Evolutionary conservation across 2,888 invertebrate species (phyloP).

Genomic region (Dicyrtoma fusca): DNA sequence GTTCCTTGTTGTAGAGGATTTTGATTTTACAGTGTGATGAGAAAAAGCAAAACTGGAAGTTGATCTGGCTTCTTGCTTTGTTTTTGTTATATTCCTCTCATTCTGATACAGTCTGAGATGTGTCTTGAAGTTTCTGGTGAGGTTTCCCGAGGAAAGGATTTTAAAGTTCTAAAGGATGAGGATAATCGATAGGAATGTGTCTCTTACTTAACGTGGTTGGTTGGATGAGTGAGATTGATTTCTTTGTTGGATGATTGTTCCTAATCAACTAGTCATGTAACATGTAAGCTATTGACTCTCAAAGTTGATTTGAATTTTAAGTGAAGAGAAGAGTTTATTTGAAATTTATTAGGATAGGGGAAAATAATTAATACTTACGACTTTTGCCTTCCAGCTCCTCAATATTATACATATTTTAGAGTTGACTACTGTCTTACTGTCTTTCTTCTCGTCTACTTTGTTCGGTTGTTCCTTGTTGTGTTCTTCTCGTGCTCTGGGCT

Average conservation of each 20-base stretch:
- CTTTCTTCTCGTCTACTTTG: too few species aligned
- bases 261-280: slow-evolving; percentile 6
- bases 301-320: slow-evolving; percentile 17
- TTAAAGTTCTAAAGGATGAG: background rate
- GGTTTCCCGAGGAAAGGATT: background rate
- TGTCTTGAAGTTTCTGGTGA: background rate
- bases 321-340: slow-evolving; percentile 15
- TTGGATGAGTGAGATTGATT: slow-evolving; percentile 13
- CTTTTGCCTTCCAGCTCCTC: too few species aligned
- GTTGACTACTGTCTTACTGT: too few species aligned
- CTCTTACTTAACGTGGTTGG: background rate
- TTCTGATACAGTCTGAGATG: background rate
- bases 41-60: slow-evolving; percentile 18
- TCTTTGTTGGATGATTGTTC: slow-evolving; percentile 18
- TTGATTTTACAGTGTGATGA: slow-evolving; percentile 16
- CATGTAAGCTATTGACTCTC: slow-evolving; percentile 16
- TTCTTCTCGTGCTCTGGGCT: background rate
- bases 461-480: too few species aligned
- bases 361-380: slow-evolving; percentile 10
- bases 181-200: slow-evolving; percentile 21
- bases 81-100: slow-evolving; percentile 5
- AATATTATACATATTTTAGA: slow-evolving; percentile 1
- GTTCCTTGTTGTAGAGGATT: slow-evolving; percentile 15
- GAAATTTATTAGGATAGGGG: slow-evolving; percentile 18
- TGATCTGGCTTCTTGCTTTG: slow-evolving; percentile 7